phyloP scores from a whole-genome alignment of 2,113 vertebrate genomes.

The Pan troglodytes region NHGRI_mPanTro3-v2.1_pri NC_072412.2:96965501-96966000 shows the following conservation, averaged over 20 bases:
- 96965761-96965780: neutral
- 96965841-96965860: neutral
- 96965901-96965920: neutral
- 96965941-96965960: neutral
- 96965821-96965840: neutral
- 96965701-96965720: neutral
- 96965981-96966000: neutral
- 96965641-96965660: neutral
- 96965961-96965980: neutral
- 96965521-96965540: neutral
- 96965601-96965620: neutral
- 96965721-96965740: neutral
- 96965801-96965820: too few species aligned
- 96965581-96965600: too few species aligned
- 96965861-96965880: neutral
- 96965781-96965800: neutral
- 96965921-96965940: neutral
- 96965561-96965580: too few species aligned
- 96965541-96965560: neutral
- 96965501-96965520: neutral
- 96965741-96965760: neutral
- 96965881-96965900: neutral
- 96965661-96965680: neutral
- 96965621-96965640: neutral
- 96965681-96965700: neutral